Base-by-base conservation (phyloP, 1,140 invertebrate species). In the Cherax quadricarinatus region DNA sequence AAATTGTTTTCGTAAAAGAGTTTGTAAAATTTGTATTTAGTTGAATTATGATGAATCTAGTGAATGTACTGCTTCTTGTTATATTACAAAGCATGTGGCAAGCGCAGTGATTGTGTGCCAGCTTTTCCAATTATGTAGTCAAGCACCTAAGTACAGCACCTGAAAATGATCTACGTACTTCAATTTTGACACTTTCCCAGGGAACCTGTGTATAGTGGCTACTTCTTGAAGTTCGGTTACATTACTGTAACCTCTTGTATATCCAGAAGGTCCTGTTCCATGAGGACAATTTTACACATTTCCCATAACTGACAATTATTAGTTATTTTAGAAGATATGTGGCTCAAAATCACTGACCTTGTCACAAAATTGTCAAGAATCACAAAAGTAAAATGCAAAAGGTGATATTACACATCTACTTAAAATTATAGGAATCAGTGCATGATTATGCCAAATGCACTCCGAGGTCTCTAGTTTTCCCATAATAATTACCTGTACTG, bases 361-460 rank as follows among this genome's bases (percentile, higher is more conserved):
- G 48, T 91, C 89, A 91, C 89, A 79, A 81, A 18, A 51, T 81
- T 70, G 78, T 75, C 70, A 88, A 84, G 62, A 90, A 91, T 87
- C 84, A 86, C 73, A 86, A 86, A 91, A 91, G 82, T 79, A 91
- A 80, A 91, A 91, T 91, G 89, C 89, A 86, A 81, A 84, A 53
- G 62, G 89, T 86, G 78, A 79, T 80, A 62, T 81, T 86, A 91
- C 84, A 91, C 83, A 91, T 86, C 89, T 91, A 91, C 89, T 91
- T 91, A 91, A 91, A 86, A 91, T 86, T 91, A 91, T 91, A 91
- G 89, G 89, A 91, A 91, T 91, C 79, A 30, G 89, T 91, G 89
- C 89, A 91, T 82, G 89, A 86, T 91, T 91, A 91, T 86, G 89
- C 83, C 89, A 86, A 91, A 91, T 91, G 89, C 89, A 91, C 89